phyloP scores from a whole-genome alignment of 2,113 vertebrate species.

The Corapipo altera region DNA sequence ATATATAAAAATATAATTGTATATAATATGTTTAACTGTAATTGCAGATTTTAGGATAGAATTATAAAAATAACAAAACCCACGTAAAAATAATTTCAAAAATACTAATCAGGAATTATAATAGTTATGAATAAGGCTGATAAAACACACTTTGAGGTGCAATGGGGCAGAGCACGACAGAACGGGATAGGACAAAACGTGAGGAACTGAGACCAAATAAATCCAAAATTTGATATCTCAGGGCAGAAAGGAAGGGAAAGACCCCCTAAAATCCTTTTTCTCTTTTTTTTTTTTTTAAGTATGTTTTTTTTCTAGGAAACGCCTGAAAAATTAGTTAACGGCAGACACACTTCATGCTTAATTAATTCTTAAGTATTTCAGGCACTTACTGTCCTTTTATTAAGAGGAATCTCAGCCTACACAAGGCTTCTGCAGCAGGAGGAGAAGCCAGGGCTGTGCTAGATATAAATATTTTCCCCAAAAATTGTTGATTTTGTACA shows the following conservation, averaged over 20 bases:
- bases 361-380: not conserved
- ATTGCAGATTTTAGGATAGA: not conserved
- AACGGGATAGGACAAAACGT: fast-evolving
- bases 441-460: not conserved
- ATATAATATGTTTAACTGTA: not conserved
- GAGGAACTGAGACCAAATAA: too few species aligned
- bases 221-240: fast-evolving
- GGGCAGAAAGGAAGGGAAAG: fast-evolving
- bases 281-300: fast-evolving
- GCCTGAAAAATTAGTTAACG: not conserved
- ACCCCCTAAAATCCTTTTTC: not conserved
- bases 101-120: not conserved
- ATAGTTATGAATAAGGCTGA: not conserved
- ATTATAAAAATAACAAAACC: not conserved
- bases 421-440: not conserved
- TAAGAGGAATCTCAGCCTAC: not conserved
- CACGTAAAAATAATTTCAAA: not conserved
- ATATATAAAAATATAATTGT: not conserved
- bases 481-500: too few species aligned
- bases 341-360: not conserved
- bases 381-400: not conserved
- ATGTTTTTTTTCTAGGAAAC: not conserved
- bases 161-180: too few species aligned
- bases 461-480: not conserved
- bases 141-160: not conserved